These are phyloP conservation scores for Antennarius maculatus DNA, from an alignment of 2,797 vertebrate genomes.

Conservation along the genomic window DNA sequence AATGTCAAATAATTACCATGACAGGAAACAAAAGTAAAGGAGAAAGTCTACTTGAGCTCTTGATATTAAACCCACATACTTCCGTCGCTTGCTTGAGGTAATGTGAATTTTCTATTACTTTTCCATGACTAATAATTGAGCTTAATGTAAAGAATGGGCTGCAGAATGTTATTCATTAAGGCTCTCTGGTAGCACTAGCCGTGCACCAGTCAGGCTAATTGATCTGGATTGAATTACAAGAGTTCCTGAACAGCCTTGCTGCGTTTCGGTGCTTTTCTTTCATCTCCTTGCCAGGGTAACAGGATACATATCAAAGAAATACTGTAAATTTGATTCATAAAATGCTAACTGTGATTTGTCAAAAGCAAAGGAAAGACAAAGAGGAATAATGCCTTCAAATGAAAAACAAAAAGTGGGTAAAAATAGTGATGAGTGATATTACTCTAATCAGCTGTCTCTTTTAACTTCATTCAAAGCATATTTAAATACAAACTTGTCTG, in stretches of 20 bases:
- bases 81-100: constrained; percentile 29
- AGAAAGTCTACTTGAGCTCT: constrained; percentile 26
- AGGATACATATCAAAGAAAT: constrained; percentile 7
- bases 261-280: constrained; percentile 32
- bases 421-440: constrained; percentile 22
- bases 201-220: constrained; percentile 43
- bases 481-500: constrained; percentile 49
- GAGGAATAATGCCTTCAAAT: constrained; percentile 9
- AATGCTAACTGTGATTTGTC: constrained; percentile 9
- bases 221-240: constrained; percentile 51
- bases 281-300: constrained; percentile 34
- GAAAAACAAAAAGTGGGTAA: constrained; percentile 5
- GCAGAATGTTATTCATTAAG: constrained; percentile 53
- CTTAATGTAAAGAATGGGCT: constrained; percentile 42
- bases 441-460: constrained; percentile 8
- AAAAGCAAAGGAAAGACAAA: constrained; percentile 6
- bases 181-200: constrained; percentile 18
- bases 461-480: constrained; percentile 44
- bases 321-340: constrained; percentile 18
- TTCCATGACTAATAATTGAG: constrained; percentile 33
- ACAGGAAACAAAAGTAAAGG: neutral
- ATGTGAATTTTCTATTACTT: constrained; percentile 44
- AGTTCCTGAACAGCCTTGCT: constrained; percentile 22
- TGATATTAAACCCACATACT: constrained; percentile 6
- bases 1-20: neutral